Evolutionary conservation across 2,797 vertebrate species (phyloP).

Genomic region (Spondyliosoma cantharus): DNA sequence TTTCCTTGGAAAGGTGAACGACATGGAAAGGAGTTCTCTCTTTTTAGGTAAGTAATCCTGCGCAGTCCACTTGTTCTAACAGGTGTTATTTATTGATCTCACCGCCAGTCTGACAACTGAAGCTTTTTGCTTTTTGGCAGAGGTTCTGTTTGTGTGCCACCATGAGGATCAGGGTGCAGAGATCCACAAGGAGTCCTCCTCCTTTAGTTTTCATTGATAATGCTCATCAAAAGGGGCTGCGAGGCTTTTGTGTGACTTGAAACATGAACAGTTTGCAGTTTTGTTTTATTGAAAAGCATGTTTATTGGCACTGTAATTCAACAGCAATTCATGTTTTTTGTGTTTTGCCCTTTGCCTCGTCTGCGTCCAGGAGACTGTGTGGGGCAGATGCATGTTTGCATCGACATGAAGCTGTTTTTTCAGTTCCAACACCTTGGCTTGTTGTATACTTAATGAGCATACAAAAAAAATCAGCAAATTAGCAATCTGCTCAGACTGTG

Average conservation of each 20-base stretch:
- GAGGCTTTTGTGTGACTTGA: conserved; percentile 5
- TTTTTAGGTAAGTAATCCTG: conserved; percentile 71
- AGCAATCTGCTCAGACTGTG: neutral
- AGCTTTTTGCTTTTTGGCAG: conserved; percentile 14
- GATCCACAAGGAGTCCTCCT: conserved; percentile 8
- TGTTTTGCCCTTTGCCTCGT: neutral
- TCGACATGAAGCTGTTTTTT: neutral
- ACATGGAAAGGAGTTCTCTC: conserved; percentile 71
- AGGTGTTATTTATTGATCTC: conserved; percentile 17
- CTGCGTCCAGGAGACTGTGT: neutral
- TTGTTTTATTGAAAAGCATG: neutral
- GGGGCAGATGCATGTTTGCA: neutral
- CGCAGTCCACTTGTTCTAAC: neutral
- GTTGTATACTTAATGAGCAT: conserved; percentile 4
- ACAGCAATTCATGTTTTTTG: neutral
- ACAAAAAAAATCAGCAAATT: conserved; percentile 1
- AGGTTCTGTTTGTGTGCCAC: conserved; percentile 27
- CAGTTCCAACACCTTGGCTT: conserved; percentile 2
- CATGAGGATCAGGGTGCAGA: conserved; percentile 30
- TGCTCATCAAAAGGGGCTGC: neutral
- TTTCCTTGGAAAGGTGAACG: conserved; percentile 59
- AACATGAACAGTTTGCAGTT: conserved; percentile 9
- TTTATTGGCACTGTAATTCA: neutral
- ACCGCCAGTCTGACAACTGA: neutral
- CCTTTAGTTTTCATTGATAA: conserved; percentile 8